Evolutionary conservation across 2,113 vertebrate genomes (phyloP), one percentile per base, ranked within the genome.

Genomic region (Lagopus muta): DNA sequence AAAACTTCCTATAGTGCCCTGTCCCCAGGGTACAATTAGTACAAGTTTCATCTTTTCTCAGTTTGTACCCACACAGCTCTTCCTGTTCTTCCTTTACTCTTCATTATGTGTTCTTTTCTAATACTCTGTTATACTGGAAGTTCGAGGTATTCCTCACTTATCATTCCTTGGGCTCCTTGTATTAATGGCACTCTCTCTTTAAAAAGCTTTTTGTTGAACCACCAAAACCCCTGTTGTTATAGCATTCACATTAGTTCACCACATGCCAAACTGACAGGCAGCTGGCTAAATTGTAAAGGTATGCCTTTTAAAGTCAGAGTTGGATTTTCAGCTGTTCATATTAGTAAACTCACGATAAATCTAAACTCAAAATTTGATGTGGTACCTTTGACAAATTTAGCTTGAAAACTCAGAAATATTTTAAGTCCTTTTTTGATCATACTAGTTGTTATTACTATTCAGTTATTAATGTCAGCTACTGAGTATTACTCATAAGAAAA

Each of bases 1-100:
- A 65, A 95, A 92, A 87, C 95, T 95, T 95, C 89, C 92, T 77
- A 74, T 74, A 78, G 43, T 69, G 43, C 92, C 89, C 81, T 90
- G 34, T 83, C 93, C 84, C 71, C 60, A 80, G 94, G 89, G 85
- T 83, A 67, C 82, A 93, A 94, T 95, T 93, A 94, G 67, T 65
- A 27, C 60, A 88, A 92, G 60, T 89, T 95, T 89, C 22, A 70
- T 91, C 60, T 82, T 85, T 91, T 89, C 69, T 82, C 40, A 17
- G 11, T 93, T 92, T 88, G 50, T 80, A 83, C 69, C 79, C 75
- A 77, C 84, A 47, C 82, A 82, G 22, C 52, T 93, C 87, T 91
- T 92, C 78, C 71, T 88, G 60, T 61, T 88, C 34, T 66, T 71
- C 64, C 60, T 14, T 73, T 79, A 60, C 32, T 86, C 17, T 79